These are phyloP conservation scores for Trichosurus vulpecula DNA, from an alignment of 2,797 vertebrate genomes.

Conservation along the genomic window DNA sequence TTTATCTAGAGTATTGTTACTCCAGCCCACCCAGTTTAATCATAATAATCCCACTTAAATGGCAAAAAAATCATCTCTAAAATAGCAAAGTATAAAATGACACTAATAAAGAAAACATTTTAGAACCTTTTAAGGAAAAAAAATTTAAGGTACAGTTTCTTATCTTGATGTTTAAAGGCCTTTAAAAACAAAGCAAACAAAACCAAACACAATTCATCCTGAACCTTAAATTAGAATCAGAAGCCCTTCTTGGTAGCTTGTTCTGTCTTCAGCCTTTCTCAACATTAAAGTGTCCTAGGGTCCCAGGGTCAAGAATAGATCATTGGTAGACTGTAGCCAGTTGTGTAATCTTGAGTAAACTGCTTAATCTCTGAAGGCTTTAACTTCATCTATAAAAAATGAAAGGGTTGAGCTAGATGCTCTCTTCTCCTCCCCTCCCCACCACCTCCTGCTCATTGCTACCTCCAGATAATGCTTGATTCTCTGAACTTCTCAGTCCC, in stretches of 20 bases:
- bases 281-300: background rate
- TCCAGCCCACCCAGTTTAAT: background rate
- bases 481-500: background rate
- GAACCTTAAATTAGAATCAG: background rate
- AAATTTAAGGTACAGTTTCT: background rate
- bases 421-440: fast-evolving
- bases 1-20: background rate
- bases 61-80: background rate
- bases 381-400: background rate
- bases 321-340: background rate
- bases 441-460: background rate
- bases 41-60: background rate
- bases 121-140: background rate
- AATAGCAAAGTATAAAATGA: background rate
- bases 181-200: background rate
- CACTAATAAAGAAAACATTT: background rate
- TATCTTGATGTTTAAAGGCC: background rate
- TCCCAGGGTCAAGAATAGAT: background rate
- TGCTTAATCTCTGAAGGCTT: background rate
- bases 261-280: background rate
- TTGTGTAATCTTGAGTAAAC: background rate
- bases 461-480: background rate
- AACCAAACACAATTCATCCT: background rate
- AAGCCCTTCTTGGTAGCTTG: background rate
- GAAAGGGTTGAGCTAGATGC: background rate